phyloP scores from a whole-genome alignment of 2,888 invertebrate genomes.

The Heliconius hortense region DNA sequence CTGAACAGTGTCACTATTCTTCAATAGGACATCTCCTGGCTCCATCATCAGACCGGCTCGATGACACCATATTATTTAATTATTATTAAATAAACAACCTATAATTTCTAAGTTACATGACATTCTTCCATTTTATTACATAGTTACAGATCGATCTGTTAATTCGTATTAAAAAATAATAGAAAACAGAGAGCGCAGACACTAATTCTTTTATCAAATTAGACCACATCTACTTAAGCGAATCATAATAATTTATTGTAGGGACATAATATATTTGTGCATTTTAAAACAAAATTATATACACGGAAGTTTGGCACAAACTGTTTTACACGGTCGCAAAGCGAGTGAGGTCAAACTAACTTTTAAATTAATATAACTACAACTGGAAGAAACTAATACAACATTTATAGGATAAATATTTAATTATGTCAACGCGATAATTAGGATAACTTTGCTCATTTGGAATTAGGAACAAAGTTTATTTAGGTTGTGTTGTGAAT shows the following conservation, averaged over 20 bases:
- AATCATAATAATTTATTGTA: neutral
- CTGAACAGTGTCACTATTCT: too few species aligned
- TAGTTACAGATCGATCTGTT: too few species aligned
- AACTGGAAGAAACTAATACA: conserved; percentile 1
- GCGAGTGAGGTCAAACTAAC: neutral
- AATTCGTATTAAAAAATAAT: too few species aligned
- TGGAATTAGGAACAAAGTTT: neutral
- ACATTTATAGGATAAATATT: neutral
- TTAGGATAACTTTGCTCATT: conserved; percentile 7
- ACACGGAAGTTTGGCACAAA: neutral
- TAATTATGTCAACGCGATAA: neutral
- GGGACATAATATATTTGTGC: neutral
- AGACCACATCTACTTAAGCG: too few species aligned
- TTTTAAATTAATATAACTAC: neutral
- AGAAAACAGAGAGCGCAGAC: too few species aligned
- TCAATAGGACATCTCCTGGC: too few species aligned
- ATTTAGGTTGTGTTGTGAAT: neutral
- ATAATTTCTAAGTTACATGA: too few species aligned
- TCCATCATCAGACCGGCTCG: too few species aligned
- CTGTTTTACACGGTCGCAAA: neutral
- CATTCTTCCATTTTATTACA: too few species aligned
- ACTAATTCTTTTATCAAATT: too few species aligned
- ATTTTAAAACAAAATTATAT: neutral
- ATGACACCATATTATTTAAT: too few species aligned
- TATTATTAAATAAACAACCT: too few species aligned